Evolutionary conservation across 2,888 invertebrate species (phyloP).

Genomic region (Saturnia japonica): DNA sequence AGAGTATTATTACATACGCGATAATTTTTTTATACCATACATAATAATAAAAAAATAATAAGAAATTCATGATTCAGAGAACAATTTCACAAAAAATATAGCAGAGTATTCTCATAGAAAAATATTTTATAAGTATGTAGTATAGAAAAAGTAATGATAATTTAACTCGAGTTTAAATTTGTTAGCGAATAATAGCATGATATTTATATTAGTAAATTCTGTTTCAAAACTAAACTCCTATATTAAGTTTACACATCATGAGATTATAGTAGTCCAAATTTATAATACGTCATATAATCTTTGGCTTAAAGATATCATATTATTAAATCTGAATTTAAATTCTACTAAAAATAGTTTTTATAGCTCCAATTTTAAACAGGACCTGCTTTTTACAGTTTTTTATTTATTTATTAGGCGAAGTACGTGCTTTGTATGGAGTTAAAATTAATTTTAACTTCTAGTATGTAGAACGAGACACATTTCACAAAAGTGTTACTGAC

Average conservation of each 20-base stretch:
- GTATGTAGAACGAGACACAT: slow-evolving; percentile 17
- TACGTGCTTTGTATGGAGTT: neutral
- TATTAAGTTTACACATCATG: neutral
- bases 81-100: neutral
- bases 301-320: neutral
- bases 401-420: neutral
- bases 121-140: slow-evolving; percentile 25
- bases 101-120: slow-evolving; percentile 27
- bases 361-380: neutral
- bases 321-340: neutral
- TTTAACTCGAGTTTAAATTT: no score
- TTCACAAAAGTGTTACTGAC: slow-evolving; percentile 3
- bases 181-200: neutral
- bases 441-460: neutral
- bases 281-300: neutral
- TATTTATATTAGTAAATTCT: no score
- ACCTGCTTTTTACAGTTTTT: neutral
- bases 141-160: no score
- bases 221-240: neutral
- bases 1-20: no score
- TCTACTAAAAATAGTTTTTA: neutral
- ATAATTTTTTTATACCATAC: no score
- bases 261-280: neutral
- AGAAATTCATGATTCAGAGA: no score
- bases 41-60: no score